These are phyloP conservation scores for Chauna torquata DNA, from an alignment of 2,113 vertebrate species.

Conservation along the genomic window DNA sequence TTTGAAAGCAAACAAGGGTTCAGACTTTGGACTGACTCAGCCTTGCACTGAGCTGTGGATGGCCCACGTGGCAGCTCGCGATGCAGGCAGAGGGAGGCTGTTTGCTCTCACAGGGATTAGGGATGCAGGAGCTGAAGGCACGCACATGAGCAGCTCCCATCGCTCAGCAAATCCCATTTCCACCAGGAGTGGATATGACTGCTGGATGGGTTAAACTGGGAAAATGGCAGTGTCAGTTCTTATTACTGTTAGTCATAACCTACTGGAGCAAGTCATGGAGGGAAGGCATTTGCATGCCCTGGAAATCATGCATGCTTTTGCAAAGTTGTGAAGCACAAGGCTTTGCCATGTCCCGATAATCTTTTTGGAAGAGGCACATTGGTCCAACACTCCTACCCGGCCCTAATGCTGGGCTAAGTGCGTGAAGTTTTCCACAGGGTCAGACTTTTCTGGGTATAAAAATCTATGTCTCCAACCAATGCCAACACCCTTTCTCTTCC, in stretches of 20 bases:
- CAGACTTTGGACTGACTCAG: not conserved
- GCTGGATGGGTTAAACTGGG: not conserved
- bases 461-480: not conserved
- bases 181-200: not conserved
- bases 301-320: not conserved
- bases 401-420: not conserved
- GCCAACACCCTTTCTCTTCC: not conserved
- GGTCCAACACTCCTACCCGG: rapidly evolving
- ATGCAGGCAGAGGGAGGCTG: not conserved
- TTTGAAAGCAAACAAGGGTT: not conserved
- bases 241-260: not conserved
- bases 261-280: not conserved
- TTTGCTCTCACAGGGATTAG: not conserved
- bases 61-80: not conserved
- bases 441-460: not conserved
- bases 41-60: not conserved
- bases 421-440: not conserved
- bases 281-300: not conserved
- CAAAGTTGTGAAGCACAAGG: not conserved
- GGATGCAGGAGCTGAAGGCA: not conserved
- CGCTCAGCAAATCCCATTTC: not conserved
- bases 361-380: not conserved
- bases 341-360: not conserved
- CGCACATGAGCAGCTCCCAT: rapidly evolving
- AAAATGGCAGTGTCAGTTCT: not conserved